Percentiles rank a stretch among this genome's conserved stretches.
phyloP scores from a whole-genome alignment of 2,888 invertebrate species.

The Drosophila rellima region DNA sequence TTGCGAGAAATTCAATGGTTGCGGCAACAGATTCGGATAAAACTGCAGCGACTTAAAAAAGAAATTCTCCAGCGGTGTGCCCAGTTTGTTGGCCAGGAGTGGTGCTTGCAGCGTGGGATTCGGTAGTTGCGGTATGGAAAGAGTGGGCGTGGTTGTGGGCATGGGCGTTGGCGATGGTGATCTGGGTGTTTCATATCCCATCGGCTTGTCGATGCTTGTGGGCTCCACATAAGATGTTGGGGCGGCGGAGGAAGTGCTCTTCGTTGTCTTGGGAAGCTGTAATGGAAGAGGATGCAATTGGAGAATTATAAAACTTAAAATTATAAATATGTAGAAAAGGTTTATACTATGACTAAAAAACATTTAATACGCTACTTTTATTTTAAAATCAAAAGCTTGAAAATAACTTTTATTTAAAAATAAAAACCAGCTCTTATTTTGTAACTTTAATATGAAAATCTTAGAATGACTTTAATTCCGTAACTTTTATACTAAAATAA shows the following conservation, averaged over 20 bases:
- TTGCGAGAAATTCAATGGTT: conserved; percentile 86
- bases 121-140: conserved; percentile 59
- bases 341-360: too few relatives aligned
- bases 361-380: too few relatives aligned
- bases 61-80: conserved; percentile 84
- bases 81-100: conserved; percentile 74
- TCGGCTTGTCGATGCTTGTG: conserved; percentile 47
- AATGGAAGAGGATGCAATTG: background rate
- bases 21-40: conserved; percentile 85
- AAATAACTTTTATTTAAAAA: too few relatives aligned
- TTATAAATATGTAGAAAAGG: too few relatives aligned
- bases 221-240: conserved; percentile 52
- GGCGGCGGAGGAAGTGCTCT: conserved; percentile 42
- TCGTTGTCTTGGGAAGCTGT: conserved; percentile 79
- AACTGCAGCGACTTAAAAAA: conserved; percentile 85
- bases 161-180: conserved; percentile 67
- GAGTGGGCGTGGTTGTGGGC: conserved; percentile 53
- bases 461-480: too few relatives aligned
- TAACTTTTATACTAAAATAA: too few relatives aligned
- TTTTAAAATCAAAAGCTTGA: too few relatives aligned
- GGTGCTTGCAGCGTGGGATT: conserved; percentile 62
- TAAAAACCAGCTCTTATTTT: too few relatives aligned
- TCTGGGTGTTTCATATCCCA: conserved; percentile 52
- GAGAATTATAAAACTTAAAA: background rate
- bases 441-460: too few relatives aligned